Conservation (phyloP, 2,797 vertebrate genomes). For the Megaceryle alcyon region DNA sequence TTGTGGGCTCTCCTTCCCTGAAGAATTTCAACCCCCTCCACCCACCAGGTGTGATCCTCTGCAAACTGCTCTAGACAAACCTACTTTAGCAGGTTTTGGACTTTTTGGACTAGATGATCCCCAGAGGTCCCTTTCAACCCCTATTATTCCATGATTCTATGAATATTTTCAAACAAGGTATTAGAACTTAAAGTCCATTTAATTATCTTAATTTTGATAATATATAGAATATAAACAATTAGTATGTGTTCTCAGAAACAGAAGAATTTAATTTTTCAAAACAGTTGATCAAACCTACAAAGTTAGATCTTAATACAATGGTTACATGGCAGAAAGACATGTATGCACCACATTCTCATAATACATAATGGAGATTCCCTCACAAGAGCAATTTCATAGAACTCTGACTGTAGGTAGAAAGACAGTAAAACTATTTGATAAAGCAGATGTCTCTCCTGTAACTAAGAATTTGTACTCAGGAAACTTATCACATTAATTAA, state of each 20-base stretch:
- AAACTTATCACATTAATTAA: neutral
- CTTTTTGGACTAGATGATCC: neutral
- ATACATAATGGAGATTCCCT: neutral
- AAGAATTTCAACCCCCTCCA: neutral
- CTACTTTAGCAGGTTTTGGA: neutral
- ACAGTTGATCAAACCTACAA: neutral
- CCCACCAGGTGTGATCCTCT: neutral
- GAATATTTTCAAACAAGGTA: neutral
- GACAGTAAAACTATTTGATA: neutral
- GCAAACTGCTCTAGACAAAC: neutral
- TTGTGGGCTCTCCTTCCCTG: neutral
- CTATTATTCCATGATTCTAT: neutral
- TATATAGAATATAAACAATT: neutral
- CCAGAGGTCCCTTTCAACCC: neutral
- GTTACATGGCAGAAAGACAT: neutral
- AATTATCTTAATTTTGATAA: neutral
- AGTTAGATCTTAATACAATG: neutral
- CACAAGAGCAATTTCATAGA: neutral
- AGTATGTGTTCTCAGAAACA: neutral
- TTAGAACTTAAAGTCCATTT: neutral
- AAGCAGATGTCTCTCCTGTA: neutral
- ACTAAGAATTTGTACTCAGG: neutral
- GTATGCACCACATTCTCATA: accelerated
- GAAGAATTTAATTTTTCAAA: neutral
- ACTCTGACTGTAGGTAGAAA: neutral